Conservation (phyloP, 2,888 invertebrate genomes). For the Melipona bicolor region DNA sequence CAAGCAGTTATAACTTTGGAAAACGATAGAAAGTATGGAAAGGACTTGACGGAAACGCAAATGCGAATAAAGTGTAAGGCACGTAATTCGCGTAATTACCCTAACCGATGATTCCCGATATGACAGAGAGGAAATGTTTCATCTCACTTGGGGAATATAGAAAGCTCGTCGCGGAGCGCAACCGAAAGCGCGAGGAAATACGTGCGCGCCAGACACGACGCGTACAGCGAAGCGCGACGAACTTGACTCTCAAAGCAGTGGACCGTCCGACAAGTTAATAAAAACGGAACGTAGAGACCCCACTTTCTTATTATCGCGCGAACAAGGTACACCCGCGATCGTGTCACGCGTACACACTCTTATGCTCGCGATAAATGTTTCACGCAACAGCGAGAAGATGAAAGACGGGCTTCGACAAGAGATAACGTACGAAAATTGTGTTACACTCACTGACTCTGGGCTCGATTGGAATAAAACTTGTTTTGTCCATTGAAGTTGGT, state of each 20-base stretch:
- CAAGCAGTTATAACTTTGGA: not conserved
- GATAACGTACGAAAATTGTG: conserved; percentile 33
- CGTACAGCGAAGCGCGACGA: conserved; percentile 72
- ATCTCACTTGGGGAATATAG: conserved; percentile 37
- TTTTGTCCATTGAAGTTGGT: conserved; percentile 34
- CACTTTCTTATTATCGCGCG: conserved; percentile 61
- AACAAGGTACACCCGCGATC: conserved; percentile 40
- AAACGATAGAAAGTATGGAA: not conserved
- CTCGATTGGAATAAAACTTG: conserved; percentile 44
- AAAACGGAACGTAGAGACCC: conserved; percentile 69
- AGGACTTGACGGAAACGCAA: not conserved
- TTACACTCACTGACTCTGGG: conserved; percentile 38
- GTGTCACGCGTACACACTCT: conserved; percentile 30
- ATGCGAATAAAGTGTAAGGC: not conserved
- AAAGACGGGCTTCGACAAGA: not conserved
- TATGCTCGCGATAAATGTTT: conserved; percentile 18
- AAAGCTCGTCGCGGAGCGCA: conserved; percentile 52
- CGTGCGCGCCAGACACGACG: conserved; percentile 64
- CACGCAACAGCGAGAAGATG: conserved; percentile 10
- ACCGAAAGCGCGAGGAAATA: conserved; percentile 67
- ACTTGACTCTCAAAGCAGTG: conserved; percentile 72
- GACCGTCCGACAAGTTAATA: conserved; percentile 68
- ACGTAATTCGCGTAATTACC: conserved; percentile 11
- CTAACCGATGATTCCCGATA: conserved; percentile 39
- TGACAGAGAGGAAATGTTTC: conserved; percentile 45